Evolutionary conservation across 1,140 invertebrate genomes (phyloP).

Genomic region (Brevipalpus yothersi): DNA sequence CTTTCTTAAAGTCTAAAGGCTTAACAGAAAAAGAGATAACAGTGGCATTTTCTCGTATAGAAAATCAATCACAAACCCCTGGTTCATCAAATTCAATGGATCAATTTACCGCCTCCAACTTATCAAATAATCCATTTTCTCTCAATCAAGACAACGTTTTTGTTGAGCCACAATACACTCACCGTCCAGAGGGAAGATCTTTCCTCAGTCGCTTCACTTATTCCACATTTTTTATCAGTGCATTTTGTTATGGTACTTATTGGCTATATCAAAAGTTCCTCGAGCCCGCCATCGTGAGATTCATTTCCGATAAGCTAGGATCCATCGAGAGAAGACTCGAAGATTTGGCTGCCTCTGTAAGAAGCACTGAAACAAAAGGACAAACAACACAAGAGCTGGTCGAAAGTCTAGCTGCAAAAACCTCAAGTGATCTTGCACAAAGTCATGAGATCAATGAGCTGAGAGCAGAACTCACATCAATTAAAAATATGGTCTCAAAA

Average conservation of each 20-base stretch:
- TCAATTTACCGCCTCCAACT: neutral
- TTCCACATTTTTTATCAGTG: neutral
- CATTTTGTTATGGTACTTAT: conserved; percentile 7
- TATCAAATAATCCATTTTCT: neutral
- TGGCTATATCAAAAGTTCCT: conserved; percentile 4
- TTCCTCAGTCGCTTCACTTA: neutral
- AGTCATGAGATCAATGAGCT: conserved; percentile 2
- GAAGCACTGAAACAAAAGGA: neutral
- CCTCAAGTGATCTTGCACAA: neutral
- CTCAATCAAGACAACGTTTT: neutral
- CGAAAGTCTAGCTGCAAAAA: neutral
- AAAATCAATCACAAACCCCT: neutral
- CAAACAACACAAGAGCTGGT: neutral
- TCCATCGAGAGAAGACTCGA: conserved; percentile 2
- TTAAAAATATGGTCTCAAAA: conserved; percentile 7
- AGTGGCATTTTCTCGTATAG: conserved; percentile 22
- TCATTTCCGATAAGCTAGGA: neutral
- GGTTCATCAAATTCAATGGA: neutral
- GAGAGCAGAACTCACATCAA: conserved; percentile 7
- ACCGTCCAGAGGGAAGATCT: too few species aligned
- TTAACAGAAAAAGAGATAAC: conserved; percentile 49
- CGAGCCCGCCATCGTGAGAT: neutral
- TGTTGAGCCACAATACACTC: neutral
- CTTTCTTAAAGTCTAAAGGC: conserved; percentile 54
- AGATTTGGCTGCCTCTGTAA: neutral